phyloP scores from a whole-genome alignment of 2,888 invertebrate genomes.

The Athalia rosae region DNA sequence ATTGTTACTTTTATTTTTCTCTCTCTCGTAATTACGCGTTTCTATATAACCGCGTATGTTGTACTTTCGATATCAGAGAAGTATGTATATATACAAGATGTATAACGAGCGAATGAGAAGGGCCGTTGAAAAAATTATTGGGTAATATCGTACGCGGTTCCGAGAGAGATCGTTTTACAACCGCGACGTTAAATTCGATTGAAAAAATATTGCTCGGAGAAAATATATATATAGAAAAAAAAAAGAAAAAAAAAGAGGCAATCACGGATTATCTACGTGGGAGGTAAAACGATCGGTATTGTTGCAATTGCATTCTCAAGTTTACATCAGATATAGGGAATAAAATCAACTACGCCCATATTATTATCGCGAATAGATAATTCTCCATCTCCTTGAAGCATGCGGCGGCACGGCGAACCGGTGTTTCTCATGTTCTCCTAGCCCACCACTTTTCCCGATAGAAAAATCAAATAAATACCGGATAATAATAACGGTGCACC shows the following conservation, averaged over 20 bases:
- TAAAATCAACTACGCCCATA: constrained; percentile 61
- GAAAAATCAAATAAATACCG: no score
- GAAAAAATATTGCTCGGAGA: background rate
- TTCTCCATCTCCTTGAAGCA: constrained; percentile 24
- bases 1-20: background rate
- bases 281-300: no score
- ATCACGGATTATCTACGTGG: no score
- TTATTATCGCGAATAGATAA: constrained; percentile 49
- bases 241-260: no score
- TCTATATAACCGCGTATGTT: constrained; percentile 43
- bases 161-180: background rate
- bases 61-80: constrained; percentile 33
- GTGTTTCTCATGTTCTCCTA: constrained; percentile 63
- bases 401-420: constrained; percentile 61
- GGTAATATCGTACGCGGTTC: background rate
- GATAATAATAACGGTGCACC: no score
- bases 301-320: background rate
- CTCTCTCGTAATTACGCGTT: constrained; percentile 49
- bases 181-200: background rate
- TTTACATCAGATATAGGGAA: constrained; percentile 39
- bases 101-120: background rate
- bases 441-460: constrained; percentile 9
- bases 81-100: constrained; percentile 17
- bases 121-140: background rate
- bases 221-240: background rate